These are phyloP conservation scores for Drosophila paulistorum DNA, from an alignment of 1,140 invertebrate genomes.

Conservation along the genomic window DNA sequence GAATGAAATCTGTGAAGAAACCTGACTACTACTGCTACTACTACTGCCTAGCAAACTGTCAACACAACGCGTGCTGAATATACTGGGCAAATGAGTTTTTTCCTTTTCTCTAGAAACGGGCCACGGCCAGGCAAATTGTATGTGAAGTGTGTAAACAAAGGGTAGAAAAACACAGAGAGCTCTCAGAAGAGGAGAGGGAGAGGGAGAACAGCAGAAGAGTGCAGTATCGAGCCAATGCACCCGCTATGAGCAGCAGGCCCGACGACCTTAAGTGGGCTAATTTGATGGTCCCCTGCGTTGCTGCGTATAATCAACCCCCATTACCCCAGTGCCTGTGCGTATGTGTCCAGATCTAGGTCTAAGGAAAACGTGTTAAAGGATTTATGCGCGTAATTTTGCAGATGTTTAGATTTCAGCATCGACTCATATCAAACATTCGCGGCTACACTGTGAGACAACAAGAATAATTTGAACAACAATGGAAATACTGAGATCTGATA, in stretches of 20 bases:
- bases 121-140: slow-evolving; percentile 20
- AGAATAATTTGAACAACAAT: too few species aligned
- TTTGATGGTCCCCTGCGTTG: slow-evolving; percentile 69
- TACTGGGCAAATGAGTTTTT: slow-evolving; percentile 13
- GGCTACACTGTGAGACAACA: not conserved
- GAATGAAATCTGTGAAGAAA: slow-evolving; percentile 1
- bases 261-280: slow-evolving; percentile 69
- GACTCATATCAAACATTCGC: slow-evolving; percentile 20
- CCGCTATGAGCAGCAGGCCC: slow-evolving; percentile 45
- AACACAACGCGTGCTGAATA: slow-evolving; percentile 42
- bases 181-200: not conserved
- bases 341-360: slow-evolving; percentile 34
- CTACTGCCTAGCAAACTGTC: slow-evolving; percentile 33
- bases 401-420: slow-evolving; percentile 75
- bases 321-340: slow-evolving; percentile 8
- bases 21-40: not conserved
- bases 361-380: slow-evolving; percentile 76
- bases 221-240: slow-evolving; percentile 32
- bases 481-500: too few species aligned
- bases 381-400: slow-evolving; percentile 81
- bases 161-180: slow-evolving; percentile 2
- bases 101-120: not conserved
- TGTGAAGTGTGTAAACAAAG: slow-evolving; percentile 66
- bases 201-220: not conserved
- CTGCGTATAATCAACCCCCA: slow-evolving; percentile 57